Evolutionary conservation across 64 coral and sea anemone species (phyloP), one percentile per base, ranked within the genome.

Genomic region (Astreopora myriophthalma): DNA sequence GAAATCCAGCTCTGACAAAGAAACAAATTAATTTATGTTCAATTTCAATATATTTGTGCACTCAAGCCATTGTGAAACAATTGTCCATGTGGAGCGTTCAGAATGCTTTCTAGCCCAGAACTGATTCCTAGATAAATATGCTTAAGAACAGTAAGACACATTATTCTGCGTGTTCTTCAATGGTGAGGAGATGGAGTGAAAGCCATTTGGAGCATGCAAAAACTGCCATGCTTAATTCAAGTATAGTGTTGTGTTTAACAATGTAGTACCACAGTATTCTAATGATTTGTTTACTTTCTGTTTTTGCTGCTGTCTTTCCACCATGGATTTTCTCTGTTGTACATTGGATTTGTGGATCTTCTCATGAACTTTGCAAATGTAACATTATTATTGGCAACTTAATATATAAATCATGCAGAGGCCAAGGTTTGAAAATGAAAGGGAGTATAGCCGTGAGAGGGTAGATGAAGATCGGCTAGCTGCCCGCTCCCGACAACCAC

Each of bases 401-500:
- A 37, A 63, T 64, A 66, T 76, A 63, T 39, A 36, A 74, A 82
- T 34, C 7, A 10, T 75, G 79, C 84, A 96, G 95, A 93, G 91
- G 83, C 95, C 95, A 89, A 74, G 92, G 69, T 96, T 89, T 69
- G 95, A 96, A 84, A 87, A 75, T 60, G 86, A 96, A 26, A 79
- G 86, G 67, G 91, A 96, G 44, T 75, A 82, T 57, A 88, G 75
- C 65, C 95, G 95, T 39, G 95, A 96, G 62, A 73, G 87, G 70
- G 95, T 88, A 22, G 95, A 96, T 87, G 87, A 87, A 8, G 95
- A 96, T 78, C 76, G 95, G 5, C 95, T 96, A 91, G 95, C 92
- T 83, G 92, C 95, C 66, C 87, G 91, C 48, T 90, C 95, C 31
- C 92, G 91, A 79, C 91, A 96, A 23, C 87, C 87, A 10, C 88